phyloP scores from a whole-genome alignment of 1,140 invertebrate species.

The Phymastichus coffea region DNA sequence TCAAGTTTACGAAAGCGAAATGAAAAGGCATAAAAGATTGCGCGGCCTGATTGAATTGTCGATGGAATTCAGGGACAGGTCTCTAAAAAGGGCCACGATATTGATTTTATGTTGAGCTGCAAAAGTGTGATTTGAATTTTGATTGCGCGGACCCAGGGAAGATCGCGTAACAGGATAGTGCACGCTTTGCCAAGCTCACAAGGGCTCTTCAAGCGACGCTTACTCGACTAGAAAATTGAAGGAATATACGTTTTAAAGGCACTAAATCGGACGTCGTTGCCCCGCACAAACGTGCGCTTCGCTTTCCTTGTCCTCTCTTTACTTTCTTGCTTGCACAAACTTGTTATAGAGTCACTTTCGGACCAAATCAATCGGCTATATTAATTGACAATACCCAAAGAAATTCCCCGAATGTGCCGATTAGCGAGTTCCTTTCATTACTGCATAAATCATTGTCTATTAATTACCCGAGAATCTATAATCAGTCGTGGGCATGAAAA shows the following conservation, averaged over 20 bases:
- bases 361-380: too few relatives aligned
- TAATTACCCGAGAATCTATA: too few relatives aligned
- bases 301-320: constrained; percentile 13
- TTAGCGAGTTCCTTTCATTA: too few relatives aligned
- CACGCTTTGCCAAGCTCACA: constrained; percentile 56
- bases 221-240: constrained; percentile 56
- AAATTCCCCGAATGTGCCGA: too few relatives aligned
- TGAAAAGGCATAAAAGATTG: constrained; percentile 14
- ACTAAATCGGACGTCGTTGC: constrained; percentile 32
- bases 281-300: background rate
- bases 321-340: too few relatives aligned
- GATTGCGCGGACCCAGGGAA: constrained; percentile 51
- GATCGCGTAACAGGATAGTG: constrained; percentile 60
- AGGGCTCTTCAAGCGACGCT: constrained; percentile 51
- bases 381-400: too few relatives aligned
- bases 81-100: constrained; percentile 45
- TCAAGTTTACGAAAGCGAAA: background rate
- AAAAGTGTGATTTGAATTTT: constrained; percentile 61
- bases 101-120: constrained; percentile 57
- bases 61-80: constrained; percentile 43
- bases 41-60: constrained; percentile 44
- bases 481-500: too few relatives aligned
- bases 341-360: too few relatives aligned
- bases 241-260: constrained; percentile 48
- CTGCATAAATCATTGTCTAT: too few relatives aligned